phyloP scores from a whole-genome alignment of 2,113 vertebrate species.

The Plectropomus leopardus region DNA sequence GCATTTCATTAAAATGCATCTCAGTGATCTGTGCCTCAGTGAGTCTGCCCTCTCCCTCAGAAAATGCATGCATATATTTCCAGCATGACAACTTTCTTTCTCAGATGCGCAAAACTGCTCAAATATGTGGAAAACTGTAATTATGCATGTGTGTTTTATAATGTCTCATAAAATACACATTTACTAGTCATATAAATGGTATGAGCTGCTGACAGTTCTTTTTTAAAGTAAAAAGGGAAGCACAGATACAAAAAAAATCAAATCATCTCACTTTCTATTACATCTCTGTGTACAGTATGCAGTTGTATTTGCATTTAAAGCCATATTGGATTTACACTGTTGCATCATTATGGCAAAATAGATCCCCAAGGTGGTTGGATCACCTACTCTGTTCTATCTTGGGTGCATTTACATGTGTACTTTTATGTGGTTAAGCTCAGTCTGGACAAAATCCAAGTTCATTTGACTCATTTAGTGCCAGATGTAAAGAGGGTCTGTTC shows the following conservation, averaged over 20 bases:
- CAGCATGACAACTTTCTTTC: slow-evolving; percentile 19
- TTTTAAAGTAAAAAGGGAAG: not conserved
- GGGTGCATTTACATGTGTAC: slow-evolving; percentile 23
- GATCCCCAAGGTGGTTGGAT: slow-evolving; percentile 19
- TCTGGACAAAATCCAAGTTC: slow-evolving; percentile 47
- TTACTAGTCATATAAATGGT: not conserved
- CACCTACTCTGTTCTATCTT: slow-evolving; percentile 19
- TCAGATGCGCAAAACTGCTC: slow-evolving; percentile 7
- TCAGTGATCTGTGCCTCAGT: slow-evolving; percentile 11
- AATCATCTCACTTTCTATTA: not conserved
- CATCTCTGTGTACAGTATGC: not conserved
- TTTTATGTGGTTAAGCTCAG: slow-evolving; percentile 47
- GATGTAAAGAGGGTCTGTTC: slow-evolving; percentile 51
- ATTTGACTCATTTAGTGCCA: slow-evolving; percentile 57
- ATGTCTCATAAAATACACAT: not conserved
- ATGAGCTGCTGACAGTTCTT: not conserved
- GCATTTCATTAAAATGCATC: slow-evolving; percentile 56
- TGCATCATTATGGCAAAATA: slow-evolving; percentile 21
- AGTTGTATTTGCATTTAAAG: slow-evolving; percentile 3
- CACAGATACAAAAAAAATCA: not conserved
- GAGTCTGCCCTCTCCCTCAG: slow-evolving; percentile 22
- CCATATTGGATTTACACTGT: not conserved
- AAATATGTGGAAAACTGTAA: slow-evolving; percentile 17
- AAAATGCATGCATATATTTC: slow-evolving; percentile 26
- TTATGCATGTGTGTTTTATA: not conserved